phyloP scores from a whole-genome alignment of 2,113 vertebrate genomes.

The Oryzias melastigma region DNA sequence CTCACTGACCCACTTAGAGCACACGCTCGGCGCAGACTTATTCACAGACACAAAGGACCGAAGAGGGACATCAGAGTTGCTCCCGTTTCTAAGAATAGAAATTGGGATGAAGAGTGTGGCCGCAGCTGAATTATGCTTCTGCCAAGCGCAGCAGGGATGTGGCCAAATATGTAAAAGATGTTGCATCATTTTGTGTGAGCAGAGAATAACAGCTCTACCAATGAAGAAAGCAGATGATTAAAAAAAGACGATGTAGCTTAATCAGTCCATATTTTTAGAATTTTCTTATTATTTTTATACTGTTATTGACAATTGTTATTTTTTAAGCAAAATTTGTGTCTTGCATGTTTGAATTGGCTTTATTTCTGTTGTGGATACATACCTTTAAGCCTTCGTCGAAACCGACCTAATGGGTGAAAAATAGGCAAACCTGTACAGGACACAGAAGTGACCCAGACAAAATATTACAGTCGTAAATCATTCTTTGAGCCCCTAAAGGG shows the following conservation, averaged over 20 bases:
- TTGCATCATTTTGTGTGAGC: neutral
- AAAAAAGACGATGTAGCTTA: neutral
- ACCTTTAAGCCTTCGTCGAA: too few relatives aligned
- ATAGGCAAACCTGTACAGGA: too few relatives aligned
- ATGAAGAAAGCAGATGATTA: neutral
- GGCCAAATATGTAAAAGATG: constrained; percentile 12
- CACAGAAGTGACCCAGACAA: too few relatives aligned
- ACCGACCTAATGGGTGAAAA: too few relatives aligned
- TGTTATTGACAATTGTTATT: too few relatives aligned
- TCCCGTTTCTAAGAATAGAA: constrained; percentile 65
- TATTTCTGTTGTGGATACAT: too few relatives aligned
- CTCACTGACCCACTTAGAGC: constrained; percentile 56
- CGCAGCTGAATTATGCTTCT: constrained; percentile 49
- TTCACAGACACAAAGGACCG: constrained; percentile 45
- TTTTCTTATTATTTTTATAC: too few relatives aligned
- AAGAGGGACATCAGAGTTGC: constrained; percentile 43
- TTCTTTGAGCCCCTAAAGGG: too few relatives aligned
- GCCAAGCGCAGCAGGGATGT: constrained; percentile 34
- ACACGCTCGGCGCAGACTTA: constrained; percentile 21
- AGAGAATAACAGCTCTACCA: neutral
- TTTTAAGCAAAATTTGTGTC: too few relatives aligned
- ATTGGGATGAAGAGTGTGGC: constrained; percentile 37
- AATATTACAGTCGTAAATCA: too few relatives aligned
- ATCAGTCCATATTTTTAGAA: neutral
- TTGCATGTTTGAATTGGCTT: too few relatives aligned